Evolutionary conservation across 2,113 vertebrate genomes (phyloP).

Genomic region (Leucoraja erinaceus): DNA sequence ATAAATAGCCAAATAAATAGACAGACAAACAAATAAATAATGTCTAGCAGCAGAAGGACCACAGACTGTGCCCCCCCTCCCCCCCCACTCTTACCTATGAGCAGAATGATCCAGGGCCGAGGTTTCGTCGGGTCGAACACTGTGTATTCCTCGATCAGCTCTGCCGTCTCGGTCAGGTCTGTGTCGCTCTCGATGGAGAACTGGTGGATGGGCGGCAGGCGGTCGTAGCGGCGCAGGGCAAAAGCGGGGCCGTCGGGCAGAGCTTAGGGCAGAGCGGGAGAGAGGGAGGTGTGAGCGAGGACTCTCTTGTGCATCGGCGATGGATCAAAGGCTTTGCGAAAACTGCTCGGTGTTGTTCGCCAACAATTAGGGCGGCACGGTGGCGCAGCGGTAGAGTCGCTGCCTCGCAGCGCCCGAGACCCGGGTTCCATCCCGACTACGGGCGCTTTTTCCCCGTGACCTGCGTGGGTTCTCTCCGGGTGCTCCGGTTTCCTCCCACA

Average conservation of each 20-base stretch:
- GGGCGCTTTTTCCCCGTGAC: no score
- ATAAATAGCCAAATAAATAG: no score
- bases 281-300: neutral
- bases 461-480: no score
- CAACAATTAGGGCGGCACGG: no score
- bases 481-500: no score
- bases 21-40: no score
- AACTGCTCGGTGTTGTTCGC: no score
- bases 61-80: no score
- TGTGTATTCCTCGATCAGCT: constrained; percentile 94
- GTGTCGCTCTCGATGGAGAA: constrained; percentile 98
- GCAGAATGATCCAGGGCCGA: constrained; percentile 87
- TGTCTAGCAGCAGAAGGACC: no score
- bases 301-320: neutral
- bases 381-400: no score
- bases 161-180: constrained; percentile 91
- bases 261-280: constrained; percentile 59
- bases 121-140: constrained; percentile 87
- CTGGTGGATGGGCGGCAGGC: constrained; percentile 93
- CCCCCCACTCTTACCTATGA: constrained; percentile 70
- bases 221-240: constrained; percentile 86
- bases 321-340: neutral
- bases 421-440: no score
- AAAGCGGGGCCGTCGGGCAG: constrained; percentile 89
- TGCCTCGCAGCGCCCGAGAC: no score